Percentiles rank a stretch among this genome's conserved stretches.
Evolutionary conservation across 2,888 invertebrate genomes (phyloP).

Genomic region (Mythimna impura): DNA sequence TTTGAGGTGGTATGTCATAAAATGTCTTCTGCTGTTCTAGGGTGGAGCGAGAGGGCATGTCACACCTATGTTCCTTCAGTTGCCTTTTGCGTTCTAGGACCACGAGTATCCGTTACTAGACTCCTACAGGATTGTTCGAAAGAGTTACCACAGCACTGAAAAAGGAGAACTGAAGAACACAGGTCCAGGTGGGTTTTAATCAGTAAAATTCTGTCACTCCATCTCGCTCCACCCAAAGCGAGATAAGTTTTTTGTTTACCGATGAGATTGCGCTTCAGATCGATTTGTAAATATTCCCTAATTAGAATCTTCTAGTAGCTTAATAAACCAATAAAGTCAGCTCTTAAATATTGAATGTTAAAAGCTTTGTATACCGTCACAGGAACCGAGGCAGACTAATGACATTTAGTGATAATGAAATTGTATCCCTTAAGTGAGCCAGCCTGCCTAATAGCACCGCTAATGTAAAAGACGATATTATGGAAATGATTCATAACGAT

Average conservation of each 20-base stretch:
- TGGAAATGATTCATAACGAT: constrained; percentile 18
- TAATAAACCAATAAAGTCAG: neutral
- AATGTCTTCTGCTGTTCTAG: too few relatives aligned
- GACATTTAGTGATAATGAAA: constrained; percentile 33
- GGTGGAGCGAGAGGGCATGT: neutral
- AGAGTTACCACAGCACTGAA: too few relatives aligned
- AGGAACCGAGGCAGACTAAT: constrained; percentile 34
- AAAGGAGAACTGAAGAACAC: too few relatives aligned
- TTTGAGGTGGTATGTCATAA: too few relatives aligned
- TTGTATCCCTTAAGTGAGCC: constrained; percentile 29
- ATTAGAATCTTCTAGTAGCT: neutral
- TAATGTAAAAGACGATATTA: constrained; percentile 7
- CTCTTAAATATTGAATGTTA: constrained; percentile 2
- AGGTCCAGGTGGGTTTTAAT: too few relatives aligned
- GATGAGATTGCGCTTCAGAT: neutral
- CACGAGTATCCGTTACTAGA: too few relatives aligned
- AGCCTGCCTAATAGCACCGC: neutral
- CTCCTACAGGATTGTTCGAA: too few relatives aligned
- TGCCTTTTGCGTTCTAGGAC: too few relatives aligned
- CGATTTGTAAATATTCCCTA: neutral
- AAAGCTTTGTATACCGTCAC: constrained; percentile 25
- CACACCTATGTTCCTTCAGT: too few relatives aligned
- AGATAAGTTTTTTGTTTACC: neutral
- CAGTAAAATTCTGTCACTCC: too few relatives aligned
- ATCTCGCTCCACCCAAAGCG: too few relatives aligned